Evolutionary conservation across 2,797 vertebrate species (phyloP).

Genomic region (Babyrousa celebensis): DNA sequence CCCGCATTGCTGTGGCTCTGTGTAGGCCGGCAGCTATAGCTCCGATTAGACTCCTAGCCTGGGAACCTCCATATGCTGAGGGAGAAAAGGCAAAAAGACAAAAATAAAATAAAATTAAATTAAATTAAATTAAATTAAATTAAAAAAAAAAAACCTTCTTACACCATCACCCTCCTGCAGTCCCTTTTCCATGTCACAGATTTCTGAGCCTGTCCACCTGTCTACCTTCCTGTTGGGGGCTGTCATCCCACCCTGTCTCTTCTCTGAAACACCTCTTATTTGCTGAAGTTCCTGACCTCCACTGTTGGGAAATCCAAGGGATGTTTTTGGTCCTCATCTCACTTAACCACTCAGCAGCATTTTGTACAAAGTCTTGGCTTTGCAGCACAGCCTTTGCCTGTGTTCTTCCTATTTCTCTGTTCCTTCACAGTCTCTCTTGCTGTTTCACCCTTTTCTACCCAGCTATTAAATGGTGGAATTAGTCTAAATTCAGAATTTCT

Average conservation of each 20-base stretch:
- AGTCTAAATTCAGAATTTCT: constrained; percentile 6
- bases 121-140: no score
- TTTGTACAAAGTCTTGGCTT: background rate
- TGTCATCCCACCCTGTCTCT: background rate
- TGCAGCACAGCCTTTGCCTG: background rate
- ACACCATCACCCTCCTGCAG: background rate
- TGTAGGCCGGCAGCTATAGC: no score
- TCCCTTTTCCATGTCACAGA: background rate
- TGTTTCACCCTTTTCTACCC: background rate
- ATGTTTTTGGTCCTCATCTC: background rate
- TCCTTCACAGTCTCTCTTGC: constrained; percentile 27
- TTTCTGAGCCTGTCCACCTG: background rate
- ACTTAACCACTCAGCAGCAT: background rate
- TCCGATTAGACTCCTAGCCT: no score
- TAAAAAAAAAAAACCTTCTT: background rate
- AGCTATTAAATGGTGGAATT: background rate
- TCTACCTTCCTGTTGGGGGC: no score
- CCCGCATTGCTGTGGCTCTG: no score
- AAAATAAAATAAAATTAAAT: no score
- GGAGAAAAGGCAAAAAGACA: no score
- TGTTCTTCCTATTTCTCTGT: constrained; percentile 2
- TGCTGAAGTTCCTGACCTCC: background rate
- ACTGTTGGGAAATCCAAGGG: background rate
- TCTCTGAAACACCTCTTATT: background rate
- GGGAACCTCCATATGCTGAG: no score